Evolutionary conservation across 2,113 vertebrate genomes (phyloP).

Genomic region (Hippocampus barbouri): DNA sequence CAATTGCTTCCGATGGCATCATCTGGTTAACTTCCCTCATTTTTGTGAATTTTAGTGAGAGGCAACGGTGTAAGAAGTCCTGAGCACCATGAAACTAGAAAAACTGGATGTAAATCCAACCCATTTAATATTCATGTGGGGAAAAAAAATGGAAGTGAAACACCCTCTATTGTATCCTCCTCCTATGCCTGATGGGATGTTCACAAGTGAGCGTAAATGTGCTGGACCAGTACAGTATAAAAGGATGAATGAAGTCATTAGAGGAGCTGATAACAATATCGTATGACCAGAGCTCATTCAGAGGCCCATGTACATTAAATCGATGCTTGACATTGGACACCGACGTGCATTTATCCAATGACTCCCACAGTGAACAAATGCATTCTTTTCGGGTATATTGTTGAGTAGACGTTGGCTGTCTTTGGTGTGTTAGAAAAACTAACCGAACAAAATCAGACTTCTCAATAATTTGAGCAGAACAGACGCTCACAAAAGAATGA

Average conservation of each 20-base stretch:
- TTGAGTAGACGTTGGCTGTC: conserved; percentile 41
- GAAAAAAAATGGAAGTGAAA: conserved; percentile 35
- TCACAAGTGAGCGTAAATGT: conserved; percentile 25
- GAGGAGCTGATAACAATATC: conserved; percentile 43
- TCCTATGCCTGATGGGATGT: conserved; percentile 41
- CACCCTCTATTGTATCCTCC: conserved; percentile 16
- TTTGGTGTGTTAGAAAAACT: conserved; percentile 43
- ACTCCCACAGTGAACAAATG: conserved; percentile 40
- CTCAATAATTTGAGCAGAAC: conserved; percentile 15
- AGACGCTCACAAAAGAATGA: conserved; percentile 27
- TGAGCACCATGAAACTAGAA: background rate
- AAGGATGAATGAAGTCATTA: conserved; percentile 51
- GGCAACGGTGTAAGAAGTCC: background rate
- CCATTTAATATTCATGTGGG: conserved; percentile 9
- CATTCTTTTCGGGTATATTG: conserved; percentile 43
- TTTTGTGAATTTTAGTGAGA: background rate
- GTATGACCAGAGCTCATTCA: conserved; percentile 29
- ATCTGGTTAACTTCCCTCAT: background rate
- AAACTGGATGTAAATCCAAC: background rate
- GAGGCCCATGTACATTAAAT: conserved; percentile 46
- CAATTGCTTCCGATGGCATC: no score
- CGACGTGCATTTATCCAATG: conserved; percentile 44
- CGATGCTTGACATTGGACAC: conserved; percentile 53
- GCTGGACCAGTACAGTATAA: conserved; percentile 23
- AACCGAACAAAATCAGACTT: conserved; percentile 31